These are phyloP conservation scores for Tiliacea aurago DNA, from an alignment of 2,888 invertebrate genomes.

Conservation along the genomic window DNA sequence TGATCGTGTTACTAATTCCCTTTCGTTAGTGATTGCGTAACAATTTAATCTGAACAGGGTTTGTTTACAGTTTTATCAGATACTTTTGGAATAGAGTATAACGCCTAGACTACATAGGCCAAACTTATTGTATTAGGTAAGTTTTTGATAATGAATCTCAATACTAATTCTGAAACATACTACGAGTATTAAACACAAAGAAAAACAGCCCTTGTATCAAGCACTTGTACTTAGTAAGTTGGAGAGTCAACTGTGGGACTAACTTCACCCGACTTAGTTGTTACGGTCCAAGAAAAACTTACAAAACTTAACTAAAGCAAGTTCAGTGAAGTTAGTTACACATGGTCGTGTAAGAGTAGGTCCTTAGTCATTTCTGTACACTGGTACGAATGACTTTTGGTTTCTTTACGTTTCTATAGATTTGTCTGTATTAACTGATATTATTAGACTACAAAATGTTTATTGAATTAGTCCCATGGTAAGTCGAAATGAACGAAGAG, in stretches of 20 bases:
- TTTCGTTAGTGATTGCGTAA: too few relatives aligned
- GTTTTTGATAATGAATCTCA: not conserved
- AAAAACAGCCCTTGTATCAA: constrained; percentile 34
- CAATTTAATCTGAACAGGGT: too few relatives aligned
- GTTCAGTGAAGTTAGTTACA: constrained; percentile 19
- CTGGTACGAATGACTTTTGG: not conserved
- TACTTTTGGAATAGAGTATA: not conserved
- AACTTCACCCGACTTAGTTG: constrained; percentile 46
- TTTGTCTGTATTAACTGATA: too few relatives aligned
- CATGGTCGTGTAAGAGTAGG: not conserved
- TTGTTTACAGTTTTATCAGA: too few relatives aligned
- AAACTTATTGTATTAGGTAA: not conserved
- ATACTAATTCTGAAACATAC: not conserved
- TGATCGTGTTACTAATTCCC: too few relatives aligned
- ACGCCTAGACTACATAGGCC: not conserved
- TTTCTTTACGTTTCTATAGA: not conserved
- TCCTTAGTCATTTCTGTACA: constrained; percentile 14
- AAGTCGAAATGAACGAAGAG: not conserved
- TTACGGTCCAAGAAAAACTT: constrained; percentile 42
- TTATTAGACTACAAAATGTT: too few relatives aligned
- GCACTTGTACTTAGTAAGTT: constrained; percentile 33
- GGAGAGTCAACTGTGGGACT: constrained; percentile 32
- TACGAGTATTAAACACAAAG: constrained; percentile 2
- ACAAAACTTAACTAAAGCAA: constrained; percentile 33
- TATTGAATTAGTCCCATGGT: not conserved